A percentile compares a stretch with the other conserved stretches of the same genome.
Evolutionary conservation across 1,140 invertebrate genomes (phyloP).

Genomic region (Holotrichia oblita): DNA sequence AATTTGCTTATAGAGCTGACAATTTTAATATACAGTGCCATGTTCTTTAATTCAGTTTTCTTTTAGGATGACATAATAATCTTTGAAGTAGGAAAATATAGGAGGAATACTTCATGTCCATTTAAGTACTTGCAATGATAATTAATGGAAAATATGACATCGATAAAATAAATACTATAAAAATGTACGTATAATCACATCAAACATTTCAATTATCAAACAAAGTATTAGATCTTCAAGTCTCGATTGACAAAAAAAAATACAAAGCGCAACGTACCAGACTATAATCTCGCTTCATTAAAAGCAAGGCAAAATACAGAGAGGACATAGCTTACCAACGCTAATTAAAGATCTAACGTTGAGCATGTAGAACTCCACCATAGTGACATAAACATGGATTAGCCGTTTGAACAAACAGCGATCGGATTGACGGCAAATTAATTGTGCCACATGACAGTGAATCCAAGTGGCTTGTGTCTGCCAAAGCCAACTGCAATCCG

Average conservation of each 20-base stretch:
- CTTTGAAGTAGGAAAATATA: too few species aligned
- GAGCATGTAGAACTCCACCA: conserved; percentile 42
- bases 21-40: too few species aligned
- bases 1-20: too few species aligned
- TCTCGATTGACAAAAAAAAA: neutral
- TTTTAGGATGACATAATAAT: too few species aligned
- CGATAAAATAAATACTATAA: too few species aligned
- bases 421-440: conserved; percentile 59
- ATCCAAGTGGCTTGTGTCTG: conserved; percentile 44
- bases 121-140: too few species aligned
- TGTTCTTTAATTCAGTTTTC: too few species aligned
- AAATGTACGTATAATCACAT: neutral
- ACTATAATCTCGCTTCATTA: conserved; percentile 25
- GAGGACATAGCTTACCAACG: conserved; percentile 32
- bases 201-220: neutral
- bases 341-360: conserved; percentile 48
- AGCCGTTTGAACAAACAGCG: conserved; percentile 51
- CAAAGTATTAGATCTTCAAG: neutral
- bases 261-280: neutral
- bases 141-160: too few species aligned
- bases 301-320: conserved; percentile 12
- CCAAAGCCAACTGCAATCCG: conserved; percentile 47
- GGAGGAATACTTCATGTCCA: too few species aligned
- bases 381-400: conserved; percentile 57
- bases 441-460: conserved; percentile 57